Base-by-base conservation (phyloP, 1,140 invertebrate genomes). In the Pentalonia nigronervosa region DNA sequence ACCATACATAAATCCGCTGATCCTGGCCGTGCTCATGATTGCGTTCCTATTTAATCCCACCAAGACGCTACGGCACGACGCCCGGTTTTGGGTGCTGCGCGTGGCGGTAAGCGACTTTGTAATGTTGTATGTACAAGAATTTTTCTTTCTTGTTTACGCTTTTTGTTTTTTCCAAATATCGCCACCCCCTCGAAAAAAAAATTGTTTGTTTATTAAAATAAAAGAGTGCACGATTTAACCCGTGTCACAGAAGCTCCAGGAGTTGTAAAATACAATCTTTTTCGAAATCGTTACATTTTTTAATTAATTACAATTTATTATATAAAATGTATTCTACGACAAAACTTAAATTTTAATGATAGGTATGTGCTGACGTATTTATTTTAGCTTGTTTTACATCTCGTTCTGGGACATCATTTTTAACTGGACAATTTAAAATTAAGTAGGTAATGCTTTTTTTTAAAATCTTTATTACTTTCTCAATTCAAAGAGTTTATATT, bases 21-120 rank as follows among this genome's bases (percentile, higher is more conserved):
- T 97, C 1, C 95, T 99, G 20, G 97, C 98, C 21, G 95, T 97
- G 9, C 96, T 99, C n/a, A 98, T 99, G 97, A 94, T 98, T 47
- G 95, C 97, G 3, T 99, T 99, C 94, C 95, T 99, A 11, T 95
- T 99, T 83, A 99, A 99, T 96, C 99, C 99, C 0, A 96, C 98
- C 14, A 97, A 97, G 95, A 97, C 99, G n/a, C 97, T 99, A 94
- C 96, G 98, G 94, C 97, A 99, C 94, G 98, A 99, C 95, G 98
- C 99, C 14, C 96, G 98, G 94, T 98, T 98, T 94, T 98, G 98
- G 98, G 96, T 98, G 56, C 94, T 98, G 36, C 96, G 96, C 94
- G 97, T 98, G 94, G 96, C 97, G 94, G 97, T 97, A 95, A 97
- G 97, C 60, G 4, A 34, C n/a, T 76, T n/a, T n/a, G 30, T 76